These are phyloP conservation scores for Pitta sordida DNA, from an alignment of 2,113 vertebrate species.

Conservation along the genomic window DNA sequence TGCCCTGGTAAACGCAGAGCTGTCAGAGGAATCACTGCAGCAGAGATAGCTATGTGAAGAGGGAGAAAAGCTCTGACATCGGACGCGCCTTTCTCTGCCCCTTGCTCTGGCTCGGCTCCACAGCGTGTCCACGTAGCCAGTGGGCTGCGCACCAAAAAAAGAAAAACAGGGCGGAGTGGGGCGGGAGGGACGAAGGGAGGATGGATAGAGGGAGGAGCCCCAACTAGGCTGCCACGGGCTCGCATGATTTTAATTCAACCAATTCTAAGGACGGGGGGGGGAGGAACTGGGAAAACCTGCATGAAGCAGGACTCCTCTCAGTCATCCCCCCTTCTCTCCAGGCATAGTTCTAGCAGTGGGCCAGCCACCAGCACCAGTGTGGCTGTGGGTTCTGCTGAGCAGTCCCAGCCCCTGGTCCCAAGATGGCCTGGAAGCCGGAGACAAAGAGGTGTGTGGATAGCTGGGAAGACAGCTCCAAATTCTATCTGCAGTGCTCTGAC, in stretches of 20 bases:
- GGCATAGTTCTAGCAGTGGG: fast-evolving
- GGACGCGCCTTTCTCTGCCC: neutral
- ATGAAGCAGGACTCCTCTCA: neutral
- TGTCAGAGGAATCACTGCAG: neutral
- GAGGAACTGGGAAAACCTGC: neutral
- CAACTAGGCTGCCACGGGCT: neutral
- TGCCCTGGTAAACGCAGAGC: neutral
- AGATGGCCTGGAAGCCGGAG: neutral
- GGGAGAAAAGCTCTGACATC: neutral
- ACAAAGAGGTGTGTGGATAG: neutral
- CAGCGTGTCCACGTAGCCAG: neutral
- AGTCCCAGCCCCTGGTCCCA: neutral
- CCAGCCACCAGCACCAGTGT: neutral
- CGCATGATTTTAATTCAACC: neutral
- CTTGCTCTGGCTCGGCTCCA: neutral
- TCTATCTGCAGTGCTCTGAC: neutral
- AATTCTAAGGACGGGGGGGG: constrained; percentile 21
- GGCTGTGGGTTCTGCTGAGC: neutral
- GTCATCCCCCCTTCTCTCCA: neutral
- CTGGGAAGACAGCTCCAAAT: neutral
- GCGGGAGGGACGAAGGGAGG: neutral
- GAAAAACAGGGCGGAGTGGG: too few species aligned
- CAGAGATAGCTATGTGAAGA: neutral
- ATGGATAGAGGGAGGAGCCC: constrained; percentile 12
- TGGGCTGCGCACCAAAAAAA: neutral